Evolutionary conservation across 2,797 vertebrate genomes (phyloP), one percentile per base, ranked within the genome.

Genomic region (Scomberomorus guttatus): DNA sequence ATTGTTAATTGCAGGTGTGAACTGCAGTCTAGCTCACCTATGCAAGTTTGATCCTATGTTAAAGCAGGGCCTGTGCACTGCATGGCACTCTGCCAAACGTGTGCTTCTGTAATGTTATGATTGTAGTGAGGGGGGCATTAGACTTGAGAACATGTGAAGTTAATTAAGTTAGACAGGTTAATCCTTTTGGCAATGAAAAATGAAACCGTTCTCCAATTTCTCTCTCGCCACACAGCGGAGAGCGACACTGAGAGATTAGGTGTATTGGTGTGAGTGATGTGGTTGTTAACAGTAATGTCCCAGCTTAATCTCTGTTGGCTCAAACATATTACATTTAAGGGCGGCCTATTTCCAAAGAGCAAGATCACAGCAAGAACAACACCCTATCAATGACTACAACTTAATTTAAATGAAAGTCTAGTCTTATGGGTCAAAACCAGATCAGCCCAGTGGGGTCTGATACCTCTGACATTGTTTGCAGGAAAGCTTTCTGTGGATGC

Each of bases 151-250:
- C 11, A 11, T 14, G 29, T 75, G 77, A 86, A 18, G 79, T 57
- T 84, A 85, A 87, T 68, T 37, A 55, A 44, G 64, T 82, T 8
- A 12, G 88, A 88, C 93, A 86, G 82, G 75, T 89, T 90, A 50
- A 90, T 82, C 86, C 82, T 74, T 51, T 72, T 89, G 84, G 83
- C 79, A 48, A 51, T 14, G n/a, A 29, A 60, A 74, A 81, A 65
- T 73, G 64, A 66, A 74, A 44, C 34, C 0, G 0, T 15, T 55
- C 50, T 55, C 27, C 29, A 60, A 5, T 39, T 15, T 75, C 69
- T 56, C 37, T 58, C 14, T 63, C 17, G 44, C 56, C 64, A 52
- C 58, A 15, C 56, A 54, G 57, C 39, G 2, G 70, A 75, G 46
- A 64, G 58, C 20, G 74, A 77, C 80, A 68, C 65, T 3, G 61